Evolutionary conservation across 2,797 vertebrate species (phyloP), one percentile per base, ranked within the genome.

Genomic region (Cryptoblepharus egeriae): DNA sequence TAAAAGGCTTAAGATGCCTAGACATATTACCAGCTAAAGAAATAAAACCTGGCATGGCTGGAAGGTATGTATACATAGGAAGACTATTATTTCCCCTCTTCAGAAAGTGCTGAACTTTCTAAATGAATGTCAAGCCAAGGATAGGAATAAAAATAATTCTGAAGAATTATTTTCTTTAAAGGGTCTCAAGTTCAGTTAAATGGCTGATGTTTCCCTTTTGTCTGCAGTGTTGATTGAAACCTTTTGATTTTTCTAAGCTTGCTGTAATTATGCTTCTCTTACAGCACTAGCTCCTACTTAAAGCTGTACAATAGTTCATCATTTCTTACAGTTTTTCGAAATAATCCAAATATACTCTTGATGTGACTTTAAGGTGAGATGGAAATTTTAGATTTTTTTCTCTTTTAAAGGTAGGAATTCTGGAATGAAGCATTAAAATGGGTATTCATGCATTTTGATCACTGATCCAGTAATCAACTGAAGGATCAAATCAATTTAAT

Each of bases 231-330:
- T 52, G 70, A 72, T 72, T 72, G 70, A 72, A 39, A 45, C 49
- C 45, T 72, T 39, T 72, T 49, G 70, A 52, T 72, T 72, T 72
- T 72, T 49, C 70, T 72, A 22, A 30, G 70, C 70, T 72, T 72
- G 45, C 45, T 52, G 15, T 52, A 72, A 72, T 72, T 72, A 49
- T n/a, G 4, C 45, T 52, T 72, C 70, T 72, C 45, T 71, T 71
- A 49, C 45, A 52, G 42, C 45, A 20, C 70, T 15, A 42, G 42
- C 69, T 49, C 42, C 69, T 16, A 72, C 70, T 30, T 20, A 52
- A 52, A 32, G 45, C 42, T 72, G n/a, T 20, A 72, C 70, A 52
- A 30, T 72, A 45, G 52, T 52, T 72, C n/a, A 52, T 72, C 45
- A 30, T 52, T 52, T 72, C 28, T 52, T 20, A 30, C 45, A 30